These are phyloP conservation scores for Drosophila kambysellisi DNA, from an alignment of 2,888 invertebrate species.

Conservation along the genomic window DNA sequence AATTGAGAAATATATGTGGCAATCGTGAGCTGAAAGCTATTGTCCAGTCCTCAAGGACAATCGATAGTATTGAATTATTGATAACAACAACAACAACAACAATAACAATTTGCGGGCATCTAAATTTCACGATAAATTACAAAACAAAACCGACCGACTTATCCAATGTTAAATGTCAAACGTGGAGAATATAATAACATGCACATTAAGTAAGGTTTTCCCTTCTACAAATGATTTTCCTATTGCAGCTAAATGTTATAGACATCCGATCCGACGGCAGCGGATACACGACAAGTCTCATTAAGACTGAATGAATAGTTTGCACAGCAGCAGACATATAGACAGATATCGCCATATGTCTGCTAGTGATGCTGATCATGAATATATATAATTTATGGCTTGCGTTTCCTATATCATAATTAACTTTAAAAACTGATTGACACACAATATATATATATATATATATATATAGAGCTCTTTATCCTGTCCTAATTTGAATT, in stretches of 20 bases:
- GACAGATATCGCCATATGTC: no score
- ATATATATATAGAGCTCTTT: not conserved
- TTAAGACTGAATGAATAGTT: no score
- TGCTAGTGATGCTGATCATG: no score
- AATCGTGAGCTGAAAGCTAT: not conserved
- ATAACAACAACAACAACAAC: not conserved
- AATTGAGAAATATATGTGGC: not conserved
- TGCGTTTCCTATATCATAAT: not conserved
- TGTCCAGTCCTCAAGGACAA: not conserved
- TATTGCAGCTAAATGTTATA: not conserved
- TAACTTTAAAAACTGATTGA: not conserved
- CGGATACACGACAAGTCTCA: no score
- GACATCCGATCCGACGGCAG: not conserved
- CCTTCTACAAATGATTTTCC: not conserved
- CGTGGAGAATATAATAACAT: not conserved
- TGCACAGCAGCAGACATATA: no score
- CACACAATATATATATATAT: no score
- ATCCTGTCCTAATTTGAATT: not conserved
- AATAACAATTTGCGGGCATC: not conserved
- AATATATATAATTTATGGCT: not conserved
- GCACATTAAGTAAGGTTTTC: not conserved
- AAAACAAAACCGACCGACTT: not conserved
- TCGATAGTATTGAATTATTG: not conserved
- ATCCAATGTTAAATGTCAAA: not conserved
- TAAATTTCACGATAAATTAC: not conserved